These are phyloP conservation scores for Megastigmus dorsalis DNA, from an alignment of 2,888 invertebrate genomes.

Conservation along the genomic window DNA sequence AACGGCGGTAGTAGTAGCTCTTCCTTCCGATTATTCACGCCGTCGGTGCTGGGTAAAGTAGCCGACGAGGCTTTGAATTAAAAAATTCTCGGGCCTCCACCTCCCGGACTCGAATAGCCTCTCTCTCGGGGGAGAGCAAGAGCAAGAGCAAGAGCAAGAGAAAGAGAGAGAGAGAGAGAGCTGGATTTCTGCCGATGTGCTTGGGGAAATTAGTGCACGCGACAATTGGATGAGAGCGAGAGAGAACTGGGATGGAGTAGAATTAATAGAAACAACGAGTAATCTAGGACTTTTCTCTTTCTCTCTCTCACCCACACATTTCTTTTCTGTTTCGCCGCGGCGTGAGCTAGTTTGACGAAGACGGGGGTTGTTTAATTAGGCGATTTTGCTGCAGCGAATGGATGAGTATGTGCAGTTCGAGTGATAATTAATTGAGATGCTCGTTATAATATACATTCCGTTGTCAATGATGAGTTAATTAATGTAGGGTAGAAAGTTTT, in stretches of 20 bases:
- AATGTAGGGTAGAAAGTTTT: no score
- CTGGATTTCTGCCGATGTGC: neutral
- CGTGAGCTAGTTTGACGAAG: no score
- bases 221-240: conserved; percentile 9
- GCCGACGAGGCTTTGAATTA: conserved; percentile 27
- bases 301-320: no score
- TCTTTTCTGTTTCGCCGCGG: neutral
- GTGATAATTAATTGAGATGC: neutral
- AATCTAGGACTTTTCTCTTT: neutral
- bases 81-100: conserved; percentile 38
- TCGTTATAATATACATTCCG: no score
- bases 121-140: neutral
- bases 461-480: conserved; percentile 11
- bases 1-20: neutral
- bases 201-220: conserved; percentile 12
- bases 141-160: neutral
- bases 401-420: neutral
- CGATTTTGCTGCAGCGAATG: neutral
- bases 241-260: neutral
- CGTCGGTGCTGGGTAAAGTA: conserved; percentile 14
- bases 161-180: neutral
- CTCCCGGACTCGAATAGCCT: no score
- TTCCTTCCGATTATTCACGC: conserved; percentile 27
- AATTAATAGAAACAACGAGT: conserved; percentile 34
- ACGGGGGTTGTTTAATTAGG: conserved; percentile 15